Percentiles rank a stretch among this genome's conserved stretches.
These are phyloP conservation scores for Rhagonycha lutea DNA, from an alignment of 2,888 invertebrate species.

Conservation along the genomic window DNA sequence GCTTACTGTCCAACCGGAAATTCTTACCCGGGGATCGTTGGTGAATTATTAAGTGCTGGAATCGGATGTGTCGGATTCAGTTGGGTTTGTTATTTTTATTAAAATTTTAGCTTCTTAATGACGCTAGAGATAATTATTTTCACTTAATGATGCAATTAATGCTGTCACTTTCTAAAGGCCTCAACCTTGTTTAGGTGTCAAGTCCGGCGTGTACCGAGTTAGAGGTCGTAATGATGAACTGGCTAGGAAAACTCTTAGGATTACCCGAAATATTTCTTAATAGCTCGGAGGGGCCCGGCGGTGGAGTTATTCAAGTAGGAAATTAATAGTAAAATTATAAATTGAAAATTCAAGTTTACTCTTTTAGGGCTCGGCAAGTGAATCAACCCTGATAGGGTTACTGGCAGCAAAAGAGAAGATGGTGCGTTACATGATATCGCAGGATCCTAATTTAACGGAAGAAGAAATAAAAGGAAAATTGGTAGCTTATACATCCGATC, in stretches of 20 bases:
- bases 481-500: slow-evolving; percentile 82
- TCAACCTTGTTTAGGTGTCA: slow-evolving; percentile 41
- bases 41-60: slow-evolving; percentile 83
- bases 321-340: not conserved
- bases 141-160: slow-evolving; percentile 15
- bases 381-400: slow-evolving; percentile 82
- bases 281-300: slow-evolving; percentile 76
- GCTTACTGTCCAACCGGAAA: slow-evolving; percentile 89
- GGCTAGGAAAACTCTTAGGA: slow-evolving; percentile 85
- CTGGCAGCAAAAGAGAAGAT: slow-evolving; percentile 76
- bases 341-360: not conserved
- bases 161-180: slow-evolving; percentile 10
- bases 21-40: slow-evolving; percentile 84
- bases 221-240: slow-evolving; percentile 90
- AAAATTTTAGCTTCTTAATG: not conserved
- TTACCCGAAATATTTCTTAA: slow-evolving; percentile 83
- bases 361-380: slow-evolving; percentile 84
- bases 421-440: slow-evolving; percentile 61
- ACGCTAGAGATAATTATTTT: slow-evolving; percentile 11
- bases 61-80: slow-evolving; percentile 86
- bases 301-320: slow-evolving; percentile 80
- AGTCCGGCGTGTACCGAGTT: slow-evolving; percentile 83
- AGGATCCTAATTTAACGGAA: slow-evolving; percentile 65
- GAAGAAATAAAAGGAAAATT: slow-evolving; percentile 70
- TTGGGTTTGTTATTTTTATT: slow-evolving; percentile 68